Percentiles rank a stretch among this genome's conserved stretches.
These are phyloP conservation scores for Halichondria panicea DNA, from an alignment of 37 sponge, comb jelly and placozoan genomes.

Conservation along the genomic window DNA sequence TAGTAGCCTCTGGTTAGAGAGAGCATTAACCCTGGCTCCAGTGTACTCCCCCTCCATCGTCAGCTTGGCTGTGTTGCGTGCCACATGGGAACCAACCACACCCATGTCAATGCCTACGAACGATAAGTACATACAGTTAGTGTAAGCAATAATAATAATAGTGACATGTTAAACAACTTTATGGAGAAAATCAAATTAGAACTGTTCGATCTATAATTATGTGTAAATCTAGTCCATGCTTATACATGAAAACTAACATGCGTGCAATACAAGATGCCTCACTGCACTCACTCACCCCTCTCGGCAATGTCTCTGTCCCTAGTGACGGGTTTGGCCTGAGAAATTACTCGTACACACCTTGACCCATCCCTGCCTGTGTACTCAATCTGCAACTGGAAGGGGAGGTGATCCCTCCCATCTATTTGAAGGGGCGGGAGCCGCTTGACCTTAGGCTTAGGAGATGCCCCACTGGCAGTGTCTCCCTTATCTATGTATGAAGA, in stretches of 20 bases:
- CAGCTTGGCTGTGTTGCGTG: slow-evolving; percentile 67
- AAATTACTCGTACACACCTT: slow-evolving; percentile 65
- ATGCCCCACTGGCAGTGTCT: slow-evolving; percentile 11
- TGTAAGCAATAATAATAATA: too few relatives aligned
- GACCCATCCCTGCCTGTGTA: slow-evolving; percentile 79
- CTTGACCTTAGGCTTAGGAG: background rate
- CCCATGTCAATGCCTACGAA: slow-evolving; percentile 52
- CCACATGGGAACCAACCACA: slow-evolving; percentile 74
- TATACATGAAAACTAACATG: too few relatives aligned
- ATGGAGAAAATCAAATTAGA: too few relatives aligned
- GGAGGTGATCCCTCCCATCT: slow-evolving; percentile 69
- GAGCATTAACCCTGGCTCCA: slow-evolving; percentile 53
- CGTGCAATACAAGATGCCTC: background rate
- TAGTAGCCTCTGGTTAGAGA: slow-evolving; percentile 64
- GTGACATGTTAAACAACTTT: too few relatives aligned
- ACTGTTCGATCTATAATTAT: too few relatives aligned
- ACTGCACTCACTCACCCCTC: slow-evolving; percentile 35
- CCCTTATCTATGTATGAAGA: too few relatives aligned
- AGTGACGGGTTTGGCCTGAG: slow-evolving; percentile 80
- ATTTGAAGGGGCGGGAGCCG: slow-evolving; percentile 45
- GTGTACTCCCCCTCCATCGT: slow-evolving; percentile 85
- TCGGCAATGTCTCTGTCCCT: slow-evolving; percentile 77
- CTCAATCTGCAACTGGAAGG: slow-evolving; percentile 87
- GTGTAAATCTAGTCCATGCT: too few relatives aligned
- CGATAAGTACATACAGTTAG: too few relatives aligned